phyloP scores from a whole-genome alignment of 2,888 invertebrate genomes.

The Trachelus stipa region DNA sequence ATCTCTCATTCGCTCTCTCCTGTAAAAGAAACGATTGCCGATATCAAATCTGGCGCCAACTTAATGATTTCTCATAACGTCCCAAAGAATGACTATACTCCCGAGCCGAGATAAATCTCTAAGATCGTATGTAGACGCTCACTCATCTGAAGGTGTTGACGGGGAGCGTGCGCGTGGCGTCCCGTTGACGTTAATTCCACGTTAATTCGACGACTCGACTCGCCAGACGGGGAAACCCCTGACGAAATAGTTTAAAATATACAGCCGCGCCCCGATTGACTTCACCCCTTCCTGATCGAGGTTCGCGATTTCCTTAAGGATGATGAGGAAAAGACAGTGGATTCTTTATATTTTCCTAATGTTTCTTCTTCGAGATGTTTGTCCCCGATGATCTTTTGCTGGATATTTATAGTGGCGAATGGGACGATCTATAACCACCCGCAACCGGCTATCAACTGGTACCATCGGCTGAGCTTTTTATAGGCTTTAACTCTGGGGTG shows the following conservation, averaged over 20 bases:
- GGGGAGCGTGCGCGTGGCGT: neutral
- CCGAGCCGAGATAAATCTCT: neutral
- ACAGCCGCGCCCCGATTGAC: conserved; percentile 30
- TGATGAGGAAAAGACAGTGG: neutral
- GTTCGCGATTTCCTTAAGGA: neutral
- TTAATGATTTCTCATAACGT: neutral
- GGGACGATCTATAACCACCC: neutral
- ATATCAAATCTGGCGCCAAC: neutral
- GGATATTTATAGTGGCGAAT: neutral
- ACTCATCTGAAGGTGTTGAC: neutral
- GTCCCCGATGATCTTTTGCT: neutral
- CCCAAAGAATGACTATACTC: neutral
- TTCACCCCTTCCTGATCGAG: neutral
- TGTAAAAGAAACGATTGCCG: neutral
- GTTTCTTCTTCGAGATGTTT: neutral
- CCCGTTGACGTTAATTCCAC: neutral
- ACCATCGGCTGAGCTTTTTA: neutral
- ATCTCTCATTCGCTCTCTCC: neutral
- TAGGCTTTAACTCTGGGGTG: neutral
- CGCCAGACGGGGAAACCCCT: conserved; percentile 44
- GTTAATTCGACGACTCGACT: neutral
- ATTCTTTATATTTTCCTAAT: neutral
- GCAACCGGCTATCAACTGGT: neutral
- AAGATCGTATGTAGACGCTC: neutral
- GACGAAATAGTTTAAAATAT: conserved; percentile 51